A percentile compares a stretch with the other conserved stretches of the same genome.
These are phyloP conservation scores for Epistrophe eligans DNA, from an alignment of 2,888 invertebrate genomes.

Conservation along the genomic window DNA sequence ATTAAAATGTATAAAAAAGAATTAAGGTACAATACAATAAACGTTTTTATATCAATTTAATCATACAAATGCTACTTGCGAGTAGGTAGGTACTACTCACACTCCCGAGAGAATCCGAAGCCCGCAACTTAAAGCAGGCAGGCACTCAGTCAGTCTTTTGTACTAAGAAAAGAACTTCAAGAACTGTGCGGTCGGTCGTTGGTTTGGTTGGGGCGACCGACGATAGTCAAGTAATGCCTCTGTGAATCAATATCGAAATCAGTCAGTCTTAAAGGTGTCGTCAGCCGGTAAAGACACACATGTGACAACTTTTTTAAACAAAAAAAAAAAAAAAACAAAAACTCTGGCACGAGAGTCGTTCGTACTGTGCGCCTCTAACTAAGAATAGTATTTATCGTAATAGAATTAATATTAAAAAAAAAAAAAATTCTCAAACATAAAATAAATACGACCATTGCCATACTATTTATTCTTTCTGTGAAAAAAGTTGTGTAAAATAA, in stretches of 20 bases:
- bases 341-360: slow-evolving; percentile 28
- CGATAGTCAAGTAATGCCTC: slow-evolving; percentile 32
- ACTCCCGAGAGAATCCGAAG: slow-evolving; percentile 36
- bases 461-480: slow-evolving; percentile 22
- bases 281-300: slow-evolving; percentile 50
- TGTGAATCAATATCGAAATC: slow-evolving; percentile 57
- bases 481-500: slow-evolving; percentile 28
- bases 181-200: slow-evolving; percentile 45
- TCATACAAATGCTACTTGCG: slow-evolving; percentile 36
- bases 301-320: slow-evolving; percentile 28
- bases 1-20: not conserved
- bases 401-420: slow-evolving; percentile 19
- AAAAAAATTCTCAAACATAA: not conserved
- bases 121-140: not conserved
- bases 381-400: slow-evolving; percentile 40
- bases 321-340: not conserved
- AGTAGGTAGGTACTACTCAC: not conserved
- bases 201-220: slow-evolving; percentile 30
- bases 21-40: slow-evolving; percentile 20
- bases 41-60: slow-evolving; percentile 50
- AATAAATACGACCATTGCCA: slow-evolving; percentile 13
- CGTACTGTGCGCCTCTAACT: slow-evolving; percentile 33
- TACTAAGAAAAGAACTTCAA: slow-evolving; percentile 46
- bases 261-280: slow-evolving; percentile 69
- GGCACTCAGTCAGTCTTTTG: slow-evolving; percentile 13